phyloP scores from a whole-genome alignment of 2,888 invertebrate genomes.

The Lasioglossum vierecki region DNA sequence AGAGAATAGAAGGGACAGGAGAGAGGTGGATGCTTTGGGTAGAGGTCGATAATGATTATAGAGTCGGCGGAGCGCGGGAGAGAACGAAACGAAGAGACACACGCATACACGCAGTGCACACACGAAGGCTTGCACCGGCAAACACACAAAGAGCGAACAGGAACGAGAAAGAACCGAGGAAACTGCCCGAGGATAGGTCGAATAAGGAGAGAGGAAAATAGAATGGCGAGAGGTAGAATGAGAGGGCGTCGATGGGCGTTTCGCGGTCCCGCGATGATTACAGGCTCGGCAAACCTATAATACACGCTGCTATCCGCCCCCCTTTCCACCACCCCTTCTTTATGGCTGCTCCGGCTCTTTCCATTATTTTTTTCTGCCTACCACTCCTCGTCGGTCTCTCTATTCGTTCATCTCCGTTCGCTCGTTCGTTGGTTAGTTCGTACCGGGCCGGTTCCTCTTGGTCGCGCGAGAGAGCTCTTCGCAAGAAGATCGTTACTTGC shows the following conservation, averaged over 20 bases:
- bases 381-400: constrained; percentile 10
- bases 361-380: constrained; percentile 63
- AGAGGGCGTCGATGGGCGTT: constrained; percentile 81
- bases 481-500: constrained; percentile 56
- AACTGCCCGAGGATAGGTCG: constrained; percentile 68
- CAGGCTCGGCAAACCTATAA: constrained; percentile 82
- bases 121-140: background rate
- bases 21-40: constrained; percentile 55
- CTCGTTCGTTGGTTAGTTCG: background rate
- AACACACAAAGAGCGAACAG: constrained; percentile 22
- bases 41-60: constrained; percentile 78
- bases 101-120: constrained; percentile 17
- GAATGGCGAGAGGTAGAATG: constrained; percentile 71
- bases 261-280: constrained; percentile 84
- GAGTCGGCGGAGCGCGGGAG: constrained; percentile 67
- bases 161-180: constrained; percentile 56
- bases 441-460: constrained; percentile 2
- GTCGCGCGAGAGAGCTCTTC: constrained; percentile 24
- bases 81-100: constrained; percentile 48
- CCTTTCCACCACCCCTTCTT: constrained; percentile 62
- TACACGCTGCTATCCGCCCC: constrained; percentile 80
- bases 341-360: constrained; percentile 62
- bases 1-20: constrained; percentile 13
- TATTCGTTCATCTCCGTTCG: constrained; percentile 9
- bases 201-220: constrained; percentile 70